A percentile compares a stretch with the other conserved stretches of the same genome.
These are phyloP conservation scores for Oxyura jamaicensis DNA, from an alignment of 2,113 vertebrate species.

Conservation along the genomic window DNA sequence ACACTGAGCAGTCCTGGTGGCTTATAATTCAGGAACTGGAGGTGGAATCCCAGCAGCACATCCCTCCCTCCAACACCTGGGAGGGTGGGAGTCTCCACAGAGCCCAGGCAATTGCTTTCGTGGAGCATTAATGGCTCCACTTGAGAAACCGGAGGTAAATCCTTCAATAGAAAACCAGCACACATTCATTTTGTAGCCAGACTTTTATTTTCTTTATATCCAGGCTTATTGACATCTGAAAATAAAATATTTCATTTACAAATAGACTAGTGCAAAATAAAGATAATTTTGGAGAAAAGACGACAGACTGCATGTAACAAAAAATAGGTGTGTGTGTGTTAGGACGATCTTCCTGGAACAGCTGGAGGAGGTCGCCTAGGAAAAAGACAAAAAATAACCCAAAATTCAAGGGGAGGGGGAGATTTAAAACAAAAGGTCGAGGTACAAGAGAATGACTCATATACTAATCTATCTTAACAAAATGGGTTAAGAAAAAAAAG, in stretches of 20 bases:
- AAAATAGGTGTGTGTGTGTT: constrained; percentile 54
- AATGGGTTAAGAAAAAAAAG: constrained; percentile 49
- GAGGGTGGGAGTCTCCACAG: background rate
- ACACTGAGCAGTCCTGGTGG: background rate
- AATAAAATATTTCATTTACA: constrained; percentile 77
- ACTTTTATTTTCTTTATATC: constrained; percentile 73
- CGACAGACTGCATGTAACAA: constrained; percentile 6
- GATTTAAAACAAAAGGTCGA: constrained; percentile 43
- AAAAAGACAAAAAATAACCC: constrained; percentile 70
- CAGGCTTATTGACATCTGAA: constrained; percentile 62
- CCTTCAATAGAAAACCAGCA: background rate
- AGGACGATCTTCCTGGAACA: constrained; percentile 75
- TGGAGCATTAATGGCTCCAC: background rate
- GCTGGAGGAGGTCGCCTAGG: constrained; percentile 76
- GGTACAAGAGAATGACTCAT: constrained; percentile 41
- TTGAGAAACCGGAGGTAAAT: background rate
- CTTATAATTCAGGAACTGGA: background rate
- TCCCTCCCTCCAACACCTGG: background rate
- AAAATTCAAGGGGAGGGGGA: constrained; percentile 31
- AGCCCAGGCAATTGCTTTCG: background rate
- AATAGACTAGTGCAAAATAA: constrained; percentile 63
- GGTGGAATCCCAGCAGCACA: background rate
- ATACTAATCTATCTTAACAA: constrained; percentile 42
- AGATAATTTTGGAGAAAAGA: constrained; percentile 9
- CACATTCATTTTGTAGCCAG: constrained; percentile 27